Evolutionary conservation across 23 tunicate species (phyloP), one percentile per base, ranked within the genome.

Genomic region (Halocynthia roretzi): DNA sequence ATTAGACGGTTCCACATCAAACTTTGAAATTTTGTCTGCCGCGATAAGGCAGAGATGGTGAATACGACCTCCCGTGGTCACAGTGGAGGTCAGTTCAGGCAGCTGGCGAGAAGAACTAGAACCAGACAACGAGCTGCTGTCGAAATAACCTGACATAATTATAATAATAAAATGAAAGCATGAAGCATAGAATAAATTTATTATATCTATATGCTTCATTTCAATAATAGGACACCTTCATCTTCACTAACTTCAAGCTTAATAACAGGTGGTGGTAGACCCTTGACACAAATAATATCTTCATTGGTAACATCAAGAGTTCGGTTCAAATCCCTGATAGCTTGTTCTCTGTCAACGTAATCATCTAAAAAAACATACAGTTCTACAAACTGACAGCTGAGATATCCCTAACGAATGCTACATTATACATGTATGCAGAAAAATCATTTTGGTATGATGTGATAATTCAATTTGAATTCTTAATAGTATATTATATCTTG

Each of bases 41-140:
- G 88, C 89, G 10, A 89, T 84, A 5, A 89, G 85, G 52, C 96
- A 89, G 7, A 89, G 72, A 7, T 87, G 85, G 64, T 89, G 96
- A 9, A 89, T 89, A 14, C 80, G 78, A 48, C 93, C 93, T 8
- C 82, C 86, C 12, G 67, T 71, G 51, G 52, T 81, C 61, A 81
- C 61, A 44, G 78, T 74, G 20, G 78, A 50, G 5, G 55, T 22
- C 56, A 74, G 31, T 54, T 74, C 78, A 8, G 78, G 64, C 20
- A 62, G 78, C 19, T 6, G 78, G 0, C 64, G 55, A 8, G 55
- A 62, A 10, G 60, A 54, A 10, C 10, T 64, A 48, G 78, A 74
- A 12, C 78, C 78, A 52, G 78, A 74, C n/a, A 17, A 52, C 21
- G 40, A 54, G n/a, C 62, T 64, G 31, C 70, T 65, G 62, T 54